phyloP scores from a whole-genome alignment of 2,797 vertebrate species.

The Sebastes variabilis region DNA sequence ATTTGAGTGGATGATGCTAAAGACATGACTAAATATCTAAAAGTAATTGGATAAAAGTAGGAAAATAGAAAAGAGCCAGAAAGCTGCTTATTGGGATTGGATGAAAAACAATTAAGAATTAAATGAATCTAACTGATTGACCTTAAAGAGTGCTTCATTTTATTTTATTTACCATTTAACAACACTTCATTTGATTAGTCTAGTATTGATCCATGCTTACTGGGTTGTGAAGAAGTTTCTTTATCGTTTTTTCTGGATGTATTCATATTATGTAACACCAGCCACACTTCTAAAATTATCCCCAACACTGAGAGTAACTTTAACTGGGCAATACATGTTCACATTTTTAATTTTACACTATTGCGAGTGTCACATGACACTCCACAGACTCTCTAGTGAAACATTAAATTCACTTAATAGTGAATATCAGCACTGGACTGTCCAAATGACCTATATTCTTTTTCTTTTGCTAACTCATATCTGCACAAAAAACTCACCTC shows the following conservation, averaged over 20 bases:
- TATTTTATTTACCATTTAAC: not conserved
- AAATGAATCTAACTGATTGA: not conserved
- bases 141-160: not conserved
- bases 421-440: not conserved
- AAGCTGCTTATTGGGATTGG: not conserved
- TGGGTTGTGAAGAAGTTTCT: not conserved
- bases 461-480: not conserved
- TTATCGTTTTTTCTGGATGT: not conserved
- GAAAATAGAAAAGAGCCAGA: not conserved
- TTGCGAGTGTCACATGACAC: not conserved
- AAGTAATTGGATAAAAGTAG: not conserved
- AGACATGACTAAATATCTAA: not conserved
- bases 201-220: not conserved
- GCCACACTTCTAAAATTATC: not conserved
- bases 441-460: not conserved
- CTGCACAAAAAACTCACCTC: not conserved
- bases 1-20: not conserved
- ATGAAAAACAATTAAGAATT: not conserved
- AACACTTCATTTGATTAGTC: not conserved
- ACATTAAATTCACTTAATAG: not conserved
- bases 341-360: not conserved
- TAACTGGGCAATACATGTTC: not conserved
- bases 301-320: not conserved
- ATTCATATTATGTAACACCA: not conserved
- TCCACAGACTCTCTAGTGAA: not conserved